A percentile compares a stretch with the other conserved stretches of the same genome.
These are phyloP conservation scores for Aphidoletes aphidimyza DNA, from an alignment of 2,888 invertebrate species.

Conservation along the genomic window DNA sequence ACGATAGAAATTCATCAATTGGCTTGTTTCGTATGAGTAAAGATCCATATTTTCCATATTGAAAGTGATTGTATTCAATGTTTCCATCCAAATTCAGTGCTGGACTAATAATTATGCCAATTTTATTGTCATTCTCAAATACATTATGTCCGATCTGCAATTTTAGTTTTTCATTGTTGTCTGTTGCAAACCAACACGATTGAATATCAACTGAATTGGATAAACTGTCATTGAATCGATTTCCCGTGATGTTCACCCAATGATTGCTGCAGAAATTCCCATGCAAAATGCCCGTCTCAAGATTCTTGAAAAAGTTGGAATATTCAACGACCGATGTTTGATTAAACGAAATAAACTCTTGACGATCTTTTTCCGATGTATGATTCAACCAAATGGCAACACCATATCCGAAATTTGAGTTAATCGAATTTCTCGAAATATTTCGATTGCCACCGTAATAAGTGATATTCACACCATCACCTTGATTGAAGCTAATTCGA, in stretches of 20 bases:
- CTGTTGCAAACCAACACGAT: constrained; percentile 79
- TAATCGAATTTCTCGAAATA: constrained; percentile 85
- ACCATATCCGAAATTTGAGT: constrained; percentile 89
- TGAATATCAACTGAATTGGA: constrained; percentile 83
- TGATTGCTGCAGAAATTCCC: constrained; percentile 92
- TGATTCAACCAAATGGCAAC: constrained; percentile 91
- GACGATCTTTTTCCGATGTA: constrained; percentile 71
- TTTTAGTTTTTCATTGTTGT: constrained; percentile 68
- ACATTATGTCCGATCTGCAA: constrained; percentile 88
- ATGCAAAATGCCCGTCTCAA: constrained; percentile 87
- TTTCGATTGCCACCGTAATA: constrained; percentile 94
- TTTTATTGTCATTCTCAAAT: constrained; percentile 79
- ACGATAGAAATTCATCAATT: constrained; percentile 80
- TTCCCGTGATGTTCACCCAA: constrained; percentile 92
- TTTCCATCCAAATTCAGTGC: constrained; percentile 81
- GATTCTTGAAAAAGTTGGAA: constrained; percentile 86
- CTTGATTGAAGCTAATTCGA: constrained; percentile 88
- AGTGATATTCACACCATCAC: constrained; percentile 95
- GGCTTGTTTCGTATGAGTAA: constrained; percentile 85
- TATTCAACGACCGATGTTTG: constrained; percentile 89
- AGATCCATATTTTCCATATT: constrained; percentile 82
- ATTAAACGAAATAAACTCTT: constrained; percentile 82
- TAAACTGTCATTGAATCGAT: constrained; percentile 82
- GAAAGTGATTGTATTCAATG: constrained; percentile 91
- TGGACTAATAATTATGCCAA: constrained; percentile 82